Base-by-base conservation (phyloP, 1,140 invertebrate species). In the Dendrolimus punctatus region DNA sequence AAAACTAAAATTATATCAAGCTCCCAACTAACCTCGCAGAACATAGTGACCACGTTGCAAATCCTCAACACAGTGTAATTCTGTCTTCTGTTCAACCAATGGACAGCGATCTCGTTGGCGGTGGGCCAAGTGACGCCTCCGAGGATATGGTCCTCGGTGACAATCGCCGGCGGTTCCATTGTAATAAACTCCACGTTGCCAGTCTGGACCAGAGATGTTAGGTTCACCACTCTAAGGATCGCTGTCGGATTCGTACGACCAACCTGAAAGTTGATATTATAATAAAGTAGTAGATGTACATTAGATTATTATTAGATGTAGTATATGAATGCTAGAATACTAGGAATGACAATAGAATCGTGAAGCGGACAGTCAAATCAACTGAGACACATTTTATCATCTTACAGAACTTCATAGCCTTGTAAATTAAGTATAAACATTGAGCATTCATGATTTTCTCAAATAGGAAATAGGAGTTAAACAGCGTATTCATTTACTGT, bases 1-100 rank as follows among this genome's bases (percentile, higher is more conserved):
- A 23, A 6, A 10, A 4, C 9, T 6, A 10, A 37, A 38, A 5
- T 50, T 40, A 6, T 38, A 51, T n/a, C 9, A 38, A 5, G 6
- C 3, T 37, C 10, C 7, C 46, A 7, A 39, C 59, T 63, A 53
- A 81, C 80, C 63, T 73, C 67, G 46, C 68, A 80, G 23, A 46
- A 10, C 5, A 46, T 46, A 49, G 69, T 78, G 8, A 68, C 51
- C 6, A 84, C 51, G 55, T 87, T 78, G 47, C 75, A 87, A 39
- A 87, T 82, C 49, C 72, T 75, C 6, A 88, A 54, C 75, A 85
- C 74, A 37, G 79, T 77, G 45, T 74, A 76, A 74, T 97, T 98
- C 87, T 98, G 97, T 39, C 94, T 88, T 51, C 97, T 88, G 68
- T 97, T 97, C 79, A 96, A 90, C 95, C 96, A 98, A 45, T 93